Evolutionary conservation across 2,888 invertebrate genomes (phyloP).

Genomic region (Glaucopsyche alexis): DNA sequence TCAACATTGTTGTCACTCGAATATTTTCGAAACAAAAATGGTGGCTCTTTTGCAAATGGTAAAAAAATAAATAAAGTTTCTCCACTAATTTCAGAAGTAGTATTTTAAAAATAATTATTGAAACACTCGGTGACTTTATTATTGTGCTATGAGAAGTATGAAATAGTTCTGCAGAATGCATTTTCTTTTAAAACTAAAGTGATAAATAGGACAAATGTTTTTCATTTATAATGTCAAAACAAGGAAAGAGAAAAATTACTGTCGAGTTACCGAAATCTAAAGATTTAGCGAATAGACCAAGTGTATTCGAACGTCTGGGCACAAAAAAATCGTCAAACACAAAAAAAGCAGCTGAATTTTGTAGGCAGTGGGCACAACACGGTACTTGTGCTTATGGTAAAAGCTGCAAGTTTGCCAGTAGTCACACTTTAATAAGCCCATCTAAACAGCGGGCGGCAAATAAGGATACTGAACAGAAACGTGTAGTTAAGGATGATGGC

Average conservation of each 20-base stretch:
- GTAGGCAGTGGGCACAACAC: slow-evolving; percentile 88
- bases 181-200: slow-evolving; percentile 41
- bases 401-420: slow-evolving; percentile 87
- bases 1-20: no score
- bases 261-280: slow-evolving; percentile 86
- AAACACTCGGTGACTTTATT: neutral
- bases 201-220: slow-evolving; percentile 69
- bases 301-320: slow-evolving; percentile 91
- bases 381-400: slow-evolving; percentile 89
- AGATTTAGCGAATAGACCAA: slow-evolving; percentile 84
- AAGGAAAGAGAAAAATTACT: slow-evolving; percentile 88
- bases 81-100: neutral
- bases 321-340: slow-evolving; percentile 83
- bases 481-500: slow-evolving; percentile 79
- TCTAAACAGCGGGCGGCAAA: slow-evolving; percentile 85
- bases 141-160: neutral
- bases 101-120: neutral
- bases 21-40: neutral
- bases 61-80: no score
- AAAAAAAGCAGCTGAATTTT: slow-evolving; percentile 83
- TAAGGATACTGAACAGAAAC: slow-evolving; percentile 80
- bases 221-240: slow-evolving; percentile 79
- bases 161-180: slow-evolving; percentile 34
- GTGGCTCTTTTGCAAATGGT: neutral
- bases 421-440: slow-evolving; percentile 87